These are phyloP conservation scores for Torymus texanus DNA, from an alignment of 2,888 invertebrate species.

Conservation along the genomic window DNA sequence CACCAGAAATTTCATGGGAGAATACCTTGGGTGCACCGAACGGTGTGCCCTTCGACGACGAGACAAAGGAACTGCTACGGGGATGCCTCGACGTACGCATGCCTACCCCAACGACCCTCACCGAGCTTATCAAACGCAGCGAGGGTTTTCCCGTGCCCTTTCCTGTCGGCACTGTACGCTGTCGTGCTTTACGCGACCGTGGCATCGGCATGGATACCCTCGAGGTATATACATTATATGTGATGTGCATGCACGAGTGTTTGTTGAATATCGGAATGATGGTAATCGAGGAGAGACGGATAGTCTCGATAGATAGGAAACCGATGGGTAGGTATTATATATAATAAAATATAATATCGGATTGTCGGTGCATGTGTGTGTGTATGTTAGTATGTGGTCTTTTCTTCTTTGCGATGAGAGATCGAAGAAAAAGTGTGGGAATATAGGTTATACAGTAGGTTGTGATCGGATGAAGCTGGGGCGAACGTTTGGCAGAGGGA, in stretches of 20 bases:
- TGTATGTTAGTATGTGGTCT: neutral
- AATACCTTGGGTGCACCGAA: constrained; percentile 69
- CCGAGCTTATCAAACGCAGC: constrained; percentile 70
- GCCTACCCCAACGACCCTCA: constrained; percentile 64
- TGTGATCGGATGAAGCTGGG: too few relatives aligned
- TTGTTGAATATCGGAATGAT: too few relatives aligned
- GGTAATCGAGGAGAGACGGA: too few relatives aligned
- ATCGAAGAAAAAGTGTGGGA: neutral
- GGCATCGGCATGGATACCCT: constrained; percentile 65
- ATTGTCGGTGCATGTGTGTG: too few relatives aligned
- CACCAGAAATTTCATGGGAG: constrained; percentile 72
- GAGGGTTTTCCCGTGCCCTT: constrained; percentile 73
- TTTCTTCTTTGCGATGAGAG: neutral
- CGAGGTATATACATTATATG: constrained; percentile 61
- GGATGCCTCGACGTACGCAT: constrained; percentile 65
- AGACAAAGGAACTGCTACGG: constrained; percentile 67
- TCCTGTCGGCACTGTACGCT: constrained; percentile 71
- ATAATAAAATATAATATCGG: too few relatives aligned
- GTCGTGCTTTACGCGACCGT: constrained; percentile 65
- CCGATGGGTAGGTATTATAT: too few relatives aligned
- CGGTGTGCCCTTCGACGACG: constrained; percentile 70
- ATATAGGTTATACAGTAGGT: neutral
- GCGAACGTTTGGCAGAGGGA: too few relatives aligned
- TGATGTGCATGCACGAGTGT: too few relatives aligned
- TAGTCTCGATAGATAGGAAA: too few relatives aligned